Conservation (phyloP, 2,797 vertebrate genomes). For the Poeciliopsis infans region DNA sequence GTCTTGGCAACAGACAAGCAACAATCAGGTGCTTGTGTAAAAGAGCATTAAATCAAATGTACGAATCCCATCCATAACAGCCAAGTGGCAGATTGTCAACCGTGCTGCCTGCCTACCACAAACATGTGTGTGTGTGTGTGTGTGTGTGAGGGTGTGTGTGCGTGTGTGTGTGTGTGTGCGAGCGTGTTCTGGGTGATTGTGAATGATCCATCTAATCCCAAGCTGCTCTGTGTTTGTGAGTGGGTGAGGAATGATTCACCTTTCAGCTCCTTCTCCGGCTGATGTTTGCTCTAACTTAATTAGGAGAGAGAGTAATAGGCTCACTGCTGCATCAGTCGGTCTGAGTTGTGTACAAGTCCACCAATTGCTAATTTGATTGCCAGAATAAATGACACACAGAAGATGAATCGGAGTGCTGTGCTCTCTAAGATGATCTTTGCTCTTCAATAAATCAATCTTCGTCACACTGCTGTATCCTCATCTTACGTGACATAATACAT, state of each 20-base stretch:
- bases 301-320: constrained; percentile 42
- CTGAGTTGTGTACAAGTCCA: constrained; percentile 61
- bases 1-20: constrained; percentile 43
- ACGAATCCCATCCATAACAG: constrained; percentile 37
- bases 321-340: constrained; percentile 44
- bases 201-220: constrained; percentile 23
- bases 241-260: constrained; percentile 57
- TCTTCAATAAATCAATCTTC: constrained; percentile 38
- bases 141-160: too few relatives aligned
- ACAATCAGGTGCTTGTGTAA: constrained; percentile 50
- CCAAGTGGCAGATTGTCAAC: constrained; percentile 40
- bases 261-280: constrained; percentile 60
- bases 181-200: constrained; percentile 13
- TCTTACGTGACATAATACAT: constrained; percentile 17
- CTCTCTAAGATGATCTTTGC: constrained; percentile 29
- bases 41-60: constrained; percentile 53
- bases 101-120: constrained; percentile 16
- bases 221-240: constrained; percentile 36
- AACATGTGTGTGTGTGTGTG: not conserved
- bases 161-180: not conserved
- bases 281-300: constrained; percentile 67
- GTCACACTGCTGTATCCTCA: constrained; percentile 21
- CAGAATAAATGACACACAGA: constrained; percentile 62
- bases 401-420: constrained; percentile 48
- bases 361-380: constrained; percentile 60